These are phyloP conservation scores for Habropoda laboriosa DNA, from an alignment of 1,140 invertebrate genomes.

Conservation along the genomic window DNA sequence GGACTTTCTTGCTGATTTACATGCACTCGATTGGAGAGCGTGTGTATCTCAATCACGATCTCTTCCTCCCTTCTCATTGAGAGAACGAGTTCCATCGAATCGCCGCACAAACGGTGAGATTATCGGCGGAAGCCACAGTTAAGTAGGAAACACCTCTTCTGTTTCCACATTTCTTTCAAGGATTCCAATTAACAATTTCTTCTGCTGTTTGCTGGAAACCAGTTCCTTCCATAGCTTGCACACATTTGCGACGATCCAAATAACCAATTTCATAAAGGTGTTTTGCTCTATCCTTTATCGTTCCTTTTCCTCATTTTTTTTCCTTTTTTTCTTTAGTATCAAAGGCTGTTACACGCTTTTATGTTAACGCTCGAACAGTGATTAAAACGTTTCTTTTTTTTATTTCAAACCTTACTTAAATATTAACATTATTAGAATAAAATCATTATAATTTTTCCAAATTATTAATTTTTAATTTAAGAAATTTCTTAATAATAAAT, in stretches of 20 bases:
- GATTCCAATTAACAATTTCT: slow-evolving; percentile 47
- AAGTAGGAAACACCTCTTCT: slow-evolving; percentile 25
- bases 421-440: no score
- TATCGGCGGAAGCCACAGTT: slow-evolving; percentile 27
- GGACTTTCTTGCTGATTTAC: background rate
- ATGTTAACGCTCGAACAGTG: background rate
- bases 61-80: background rate
- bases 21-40: background rate
- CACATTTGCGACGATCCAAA: background rate
- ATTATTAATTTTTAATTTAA: background rate
- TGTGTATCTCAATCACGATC: background rate
- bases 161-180: slow-evolving; percentile 11
- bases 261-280: background rate
- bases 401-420: no score
- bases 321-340: background rate
- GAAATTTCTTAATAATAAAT: no score
- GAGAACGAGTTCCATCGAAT: slow-evolving; percentile 35
- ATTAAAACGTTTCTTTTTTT: background rate
- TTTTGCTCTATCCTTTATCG: background rate
- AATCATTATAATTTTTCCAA: no score
- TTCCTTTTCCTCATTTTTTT: background rate
- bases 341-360: background rate
- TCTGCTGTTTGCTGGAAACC: slow-evolving; percentile 10
- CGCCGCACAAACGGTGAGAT: background rate
- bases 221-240: slow-evolving; percentile 18